Percentiles rank a stretch among this genome's conserved stretches.
Evolutionary conservation across 2,797 vertebrate species (phyloP).

Genomic region (Eurystomus glaucurus): DNA sequence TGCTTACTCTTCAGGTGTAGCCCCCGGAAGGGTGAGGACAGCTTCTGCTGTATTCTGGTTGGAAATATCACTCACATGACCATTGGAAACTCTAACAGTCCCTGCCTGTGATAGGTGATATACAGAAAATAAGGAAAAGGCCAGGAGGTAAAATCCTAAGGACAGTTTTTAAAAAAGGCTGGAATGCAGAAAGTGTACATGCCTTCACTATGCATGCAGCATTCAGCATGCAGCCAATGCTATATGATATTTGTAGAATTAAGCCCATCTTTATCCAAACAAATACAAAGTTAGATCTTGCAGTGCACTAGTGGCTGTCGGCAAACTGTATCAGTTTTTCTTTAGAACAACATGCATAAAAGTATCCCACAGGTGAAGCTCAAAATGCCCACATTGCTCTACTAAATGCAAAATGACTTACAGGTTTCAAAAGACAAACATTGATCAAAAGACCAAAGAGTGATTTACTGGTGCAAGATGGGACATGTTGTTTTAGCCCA

Average conservation of each 20-base stretch:
- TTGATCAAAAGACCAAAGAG: slow-evolving; percentile 44
- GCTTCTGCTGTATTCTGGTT: slow-evolving; percentile 34
- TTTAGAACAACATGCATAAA: background rate
- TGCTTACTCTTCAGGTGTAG: slow-evolving; percentile 71
- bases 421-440: slow-evolving; percentile 35
- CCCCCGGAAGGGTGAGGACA: slow-evolving; percentile 65
- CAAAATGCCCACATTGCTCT: background rate
- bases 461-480: slow-evolving; percentile 34
- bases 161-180: background rate
- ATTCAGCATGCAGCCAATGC: fast-evolving
- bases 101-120: background rate
- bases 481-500: slow-evolving; percentile 51
- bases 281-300: background rate
- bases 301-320: background rate
- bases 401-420: background rate
- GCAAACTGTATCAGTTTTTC: background rate
- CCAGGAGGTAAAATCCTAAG: background rate
- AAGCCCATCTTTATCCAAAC: background rate
- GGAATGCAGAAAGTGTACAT: background rate
- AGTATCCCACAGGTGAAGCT: slow-evolving; percentile 26
- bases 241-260: background rate
- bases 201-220: too few species aligned
- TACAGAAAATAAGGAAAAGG: background rate
- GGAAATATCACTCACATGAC: slow-evolving; percentile 1
- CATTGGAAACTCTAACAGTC: background rate